These are phyloP conservation scores for Monodelphis domestica DNA, from an alignment of 2,797 vertebrate species.

Conservation along the genomic window DNA sequence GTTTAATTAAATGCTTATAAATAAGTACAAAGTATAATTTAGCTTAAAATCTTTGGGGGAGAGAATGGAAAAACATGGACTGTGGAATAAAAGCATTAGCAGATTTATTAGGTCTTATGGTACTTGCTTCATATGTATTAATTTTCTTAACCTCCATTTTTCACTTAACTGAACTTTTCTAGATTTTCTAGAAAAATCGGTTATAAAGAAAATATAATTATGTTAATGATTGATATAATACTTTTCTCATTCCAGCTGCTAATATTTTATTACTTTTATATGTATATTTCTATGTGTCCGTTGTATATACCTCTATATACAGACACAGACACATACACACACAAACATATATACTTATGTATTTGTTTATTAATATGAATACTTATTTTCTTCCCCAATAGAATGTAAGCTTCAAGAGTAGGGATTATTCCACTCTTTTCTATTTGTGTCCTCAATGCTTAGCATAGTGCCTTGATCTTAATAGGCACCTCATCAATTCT, in stretches of 20 bases:
- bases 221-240: not conserved
- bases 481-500: constrained; percentile 23
- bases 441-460: not conserved
- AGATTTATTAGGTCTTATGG: not conserved
- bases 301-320: not conserved
- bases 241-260: not conserved
- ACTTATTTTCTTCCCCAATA: constrained; percentile 11
- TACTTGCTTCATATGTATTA: not conserved
- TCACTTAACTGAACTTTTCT: not conserved
- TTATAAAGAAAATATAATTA: not conserved
- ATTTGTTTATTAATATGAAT: not conserved
- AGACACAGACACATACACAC: too few species aligned
- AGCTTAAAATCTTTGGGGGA: not conserved
- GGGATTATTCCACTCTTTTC: not conserved
- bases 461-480: not conserved
- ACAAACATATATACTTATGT: constrained; percentile 26
- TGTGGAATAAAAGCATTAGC: not conserved
- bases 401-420: not conserved
- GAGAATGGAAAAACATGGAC: not conserved
- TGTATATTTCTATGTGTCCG: too few species aligned
- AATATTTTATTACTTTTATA: constrained; percentile 22
- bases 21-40: not conserved
- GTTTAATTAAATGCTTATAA: not conserved
- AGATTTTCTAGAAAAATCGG: not conserved
- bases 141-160: not conserved